Evolutionary conservation across 2,113 vertebrate species (phyloP).

Genomic region (Ursus arctos): DNA sequence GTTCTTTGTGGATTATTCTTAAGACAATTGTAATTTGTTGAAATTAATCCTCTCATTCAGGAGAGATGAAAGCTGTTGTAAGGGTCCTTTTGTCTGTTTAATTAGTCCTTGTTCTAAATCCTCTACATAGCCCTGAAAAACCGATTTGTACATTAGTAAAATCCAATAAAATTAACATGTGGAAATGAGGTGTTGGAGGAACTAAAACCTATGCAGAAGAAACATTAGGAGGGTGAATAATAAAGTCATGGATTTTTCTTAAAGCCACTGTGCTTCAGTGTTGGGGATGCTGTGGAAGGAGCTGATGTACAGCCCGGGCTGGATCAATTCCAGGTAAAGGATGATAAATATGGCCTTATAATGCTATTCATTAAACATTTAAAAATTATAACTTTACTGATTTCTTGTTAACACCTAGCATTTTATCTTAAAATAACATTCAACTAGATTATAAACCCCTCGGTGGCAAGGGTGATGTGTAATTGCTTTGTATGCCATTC

Average conservation of each 20-base stretch:
- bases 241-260: not conserved
- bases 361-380: not conserved
- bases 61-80: not conserved
- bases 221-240: not conserved
- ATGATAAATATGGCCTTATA: not conserved
- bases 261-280: not conserved
- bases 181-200: not conserved
- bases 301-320: not conserved
- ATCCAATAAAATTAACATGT: not conserved
- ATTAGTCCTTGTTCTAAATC: constrained; percentile 54
- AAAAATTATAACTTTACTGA: not conserved
- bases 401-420: not conserved
- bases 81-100: constrained; percentile 47
- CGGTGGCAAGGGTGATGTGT: not conserved
- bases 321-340: not conserved
- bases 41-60: constrained; percentile 53
- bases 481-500: not conserved
- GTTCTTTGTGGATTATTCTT: constrained; percentile 21
- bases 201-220: not conserved
- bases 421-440: not conserved
- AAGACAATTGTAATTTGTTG: constrained; percentile 58
- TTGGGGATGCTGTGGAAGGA: not conserved
- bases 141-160: not conserved
- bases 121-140: not conserved
- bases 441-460: not conserved